phyloP scores from a whole-genome alignment of 2,888 invertebrate genomes.

The Idaea biselata region DNA sequence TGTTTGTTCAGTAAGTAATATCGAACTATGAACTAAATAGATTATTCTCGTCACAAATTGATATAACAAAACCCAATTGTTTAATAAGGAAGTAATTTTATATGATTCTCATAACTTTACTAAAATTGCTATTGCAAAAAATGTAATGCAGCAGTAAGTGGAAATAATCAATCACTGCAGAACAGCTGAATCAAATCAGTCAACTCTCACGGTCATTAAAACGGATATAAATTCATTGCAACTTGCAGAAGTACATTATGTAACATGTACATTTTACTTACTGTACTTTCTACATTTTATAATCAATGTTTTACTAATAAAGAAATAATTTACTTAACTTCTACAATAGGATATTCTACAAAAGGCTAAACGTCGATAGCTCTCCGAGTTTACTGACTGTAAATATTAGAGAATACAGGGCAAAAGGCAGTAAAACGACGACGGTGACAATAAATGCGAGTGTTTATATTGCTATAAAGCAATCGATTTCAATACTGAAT shows the following conservation, averaged over 20 bases:
- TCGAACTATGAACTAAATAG: background rate
- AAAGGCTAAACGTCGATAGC: slow-evolving; percentile 45
- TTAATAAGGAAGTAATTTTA: background rate
- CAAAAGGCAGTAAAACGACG: slow-evolving; percentile 52
- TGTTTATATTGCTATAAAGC: slow-evolving; percentile 68
- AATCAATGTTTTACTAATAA: background rate
- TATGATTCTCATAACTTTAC: background rate
- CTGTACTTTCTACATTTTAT: background rate
- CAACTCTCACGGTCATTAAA: background rate
- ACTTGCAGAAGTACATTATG: background rate
- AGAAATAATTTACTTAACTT: background rate
- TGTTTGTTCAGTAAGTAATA: background rate
- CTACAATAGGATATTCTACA: slow-evolving; percentile 31
- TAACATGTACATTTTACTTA: background rate
- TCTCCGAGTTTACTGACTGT: slow-evolving; percentile 54
- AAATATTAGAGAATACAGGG: slow-evolving; percentile 61
- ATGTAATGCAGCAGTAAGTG: background rate
- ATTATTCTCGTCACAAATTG: background rate
- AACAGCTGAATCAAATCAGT: background rate
- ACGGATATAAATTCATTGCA: background rate
- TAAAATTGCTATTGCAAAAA: background rate
- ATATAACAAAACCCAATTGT: background rate
- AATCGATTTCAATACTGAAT: slow-evolving; percentile 68
- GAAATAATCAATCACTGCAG: background rate
- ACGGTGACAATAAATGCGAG: slow-evolving; percentile 62